Evolutionary conservation across 2,113 vertebrate genomes (phyloP).

Genomic region (Hucho hucho): DNA sequence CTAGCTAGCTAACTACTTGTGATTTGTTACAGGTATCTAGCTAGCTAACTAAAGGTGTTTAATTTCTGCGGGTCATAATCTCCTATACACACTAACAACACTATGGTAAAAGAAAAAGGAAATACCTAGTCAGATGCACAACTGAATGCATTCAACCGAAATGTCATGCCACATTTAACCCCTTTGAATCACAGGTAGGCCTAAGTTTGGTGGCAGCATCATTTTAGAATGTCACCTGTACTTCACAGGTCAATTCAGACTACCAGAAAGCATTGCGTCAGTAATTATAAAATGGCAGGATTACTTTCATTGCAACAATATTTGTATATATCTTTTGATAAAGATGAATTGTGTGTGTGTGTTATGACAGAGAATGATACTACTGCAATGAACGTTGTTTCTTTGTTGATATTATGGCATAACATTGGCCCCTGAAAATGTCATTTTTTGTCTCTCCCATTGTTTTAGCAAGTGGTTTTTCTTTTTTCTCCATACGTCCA

Average conservation of each 20-base stretch:
- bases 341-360: background rate
- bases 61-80: background rate
- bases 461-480: slow-evolving; percentile 17
- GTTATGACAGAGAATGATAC: slow-evolving; percentile 28
- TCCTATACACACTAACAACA: background rate
- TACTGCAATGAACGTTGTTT: slow-evolving; percentile 18
- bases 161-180: too few species aligned
- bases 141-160: too few species aligned
- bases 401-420: slow-evolving; percentile 29
- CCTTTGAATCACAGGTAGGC: background rate
- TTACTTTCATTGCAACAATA: background rate
- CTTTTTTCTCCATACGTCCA: background rate
- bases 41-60: too few species aligned
- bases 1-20: background rate
- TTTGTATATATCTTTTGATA: background rate
- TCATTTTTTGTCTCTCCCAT: slow-evolving; percentile 12
- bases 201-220: background rate
- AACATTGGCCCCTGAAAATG: slow-evolving; percentile 52
- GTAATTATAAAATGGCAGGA: background rate
- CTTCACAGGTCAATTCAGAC: slow-evolving; percentile 13
- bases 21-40: too few species aligned
- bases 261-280: background rate
- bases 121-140: too few species aligned
- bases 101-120: background rate
- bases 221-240: background rate